These are phyloP conservation scores for Pogonocherus hispidulus DNA, from an alignment of 2,888 invertebrate genomes.

Conservation along the genomic window DNA sequence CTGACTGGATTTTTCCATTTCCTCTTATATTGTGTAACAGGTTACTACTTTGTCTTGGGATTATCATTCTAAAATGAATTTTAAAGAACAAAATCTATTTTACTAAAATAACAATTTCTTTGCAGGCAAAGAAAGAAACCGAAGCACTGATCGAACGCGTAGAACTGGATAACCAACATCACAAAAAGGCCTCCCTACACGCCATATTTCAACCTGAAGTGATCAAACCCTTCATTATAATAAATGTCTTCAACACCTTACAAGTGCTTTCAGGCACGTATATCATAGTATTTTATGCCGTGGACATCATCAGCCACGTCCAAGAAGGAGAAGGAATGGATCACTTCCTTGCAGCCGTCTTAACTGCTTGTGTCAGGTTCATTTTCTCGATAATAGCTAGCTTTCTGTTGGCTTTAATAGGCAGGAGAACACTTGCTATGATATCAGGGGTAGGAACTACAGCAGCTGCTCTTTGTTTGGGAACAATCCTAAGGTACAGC, in stretches of 20 bases:
- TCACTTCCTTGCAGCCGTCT: slow-evolving; percentile 75
- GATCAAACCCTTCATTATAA: slow-evolving; percentile 80
- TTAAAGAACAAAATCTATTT: too few species aligned
- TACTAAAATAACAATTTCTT: too few species aligned
- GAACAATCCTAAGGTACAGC: slow-evolving; percentile 69
- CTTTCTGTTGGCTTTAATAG: slow-evolving; percentile 75
- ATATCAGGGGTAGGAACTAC: slow-evolving; percentile 79
- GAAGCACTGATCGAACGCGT: slow-evolving; percentile 75
- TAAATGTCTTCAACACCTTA: slow-evolving; percentile 80
- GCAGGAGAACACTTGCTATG: slow-evolving; percentile 77
- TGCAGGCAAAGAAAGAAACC: slow-evolving; percentile 75
- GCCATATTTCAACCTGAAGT: slow-evolving; percentile 73
- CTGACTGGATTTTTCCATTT: too few species aligned
- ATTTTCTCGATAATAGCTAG: slow-evolving; percentile 77
- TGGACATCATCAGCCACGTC: slow-evolving; percentile 77
- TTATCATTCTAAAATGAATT: too few species aligned
- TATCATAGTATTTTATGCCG: slow-evolving; percentile 84
- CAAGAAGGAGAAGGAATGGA: slow-evolving; percentile 68
- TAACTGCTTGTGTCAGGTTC: slow-evolving; percentile 78
- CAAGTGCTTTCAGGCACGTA: slow-evolving; percentile 84
- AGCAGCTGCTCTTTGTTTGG: slow-evolving; percentile 75
- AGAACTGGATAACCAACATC: slow-evolving; percentile 70
- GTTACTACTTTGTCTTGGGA: too few species aligned
- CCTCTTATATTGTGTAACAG: too few species aligned
- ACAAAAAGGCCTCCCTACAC: slow-evolving; percentile 61